Evolutionary conservation across 2,113 vertebrate species (phyloP), one percentile per base, ranked within the genome.

Genomic region (Apus apus): DNA sequence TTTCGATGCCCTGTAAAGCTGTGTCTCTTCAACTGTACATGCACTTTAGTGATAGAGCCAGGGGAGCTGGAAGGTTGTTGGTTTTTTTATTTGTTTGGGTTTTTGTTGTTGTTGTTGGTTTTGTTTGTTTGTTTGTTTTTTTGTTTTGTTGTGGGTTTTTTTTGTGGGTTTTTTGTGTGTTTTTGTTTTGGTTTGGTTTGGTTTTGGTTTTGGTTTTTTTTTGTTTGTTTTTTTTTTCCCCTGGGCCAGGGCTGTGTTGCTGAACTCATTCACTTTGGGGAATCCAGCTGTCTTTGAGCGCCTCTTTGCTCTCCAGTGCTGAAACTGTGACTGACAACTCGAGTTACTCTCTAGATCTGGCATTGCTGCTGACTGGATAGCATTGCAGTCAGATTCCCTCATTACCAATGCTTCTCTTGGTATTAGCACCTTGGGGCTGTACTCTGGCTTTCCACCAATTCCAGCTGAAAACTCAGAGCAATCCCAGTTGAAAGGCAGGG

Each of bases 21-120:
- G 54, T 50, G 30, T 91, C 10, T 32, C 54, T 95, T 95, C 70
- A 92, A 86, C 86, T 94, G 73, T 56, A 53, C 30, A 91, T 92
- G 84, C 48, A 73, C 34, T 94, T 95, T 70, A 70, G 13, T 46
- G 57, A 76, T 29, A 72, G 16, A 85, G 25, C 27, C 58, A 89
- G 38, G 36, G 54, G 66, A 87, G 19, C 8, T 82, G 36, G 65
- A 91, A 96, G 77, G 50, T 72, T 19, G 29, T 15, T 26, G 56
- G 7, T 34, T 17, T 38, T 45, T 36, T 21, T 27, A n/a, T n/a
- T n/a, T n/a, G n/a, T n/a, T n/a, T n/a, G n/a, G n/a, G n/a, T n/a
- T n/a, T n/a, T n/a, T n/a, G n/a, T n/a, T n/a, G n/a, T n/a, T n/a
- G n/a, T n/a, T n/a, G n/a, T n/a, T n/a, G n/a, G n/a, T n/a, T n/a